phyloP scores from a whole-genome alignment of 2,797 vertebrate genomes.

The Hephaestus fuliginosus region DNA sequence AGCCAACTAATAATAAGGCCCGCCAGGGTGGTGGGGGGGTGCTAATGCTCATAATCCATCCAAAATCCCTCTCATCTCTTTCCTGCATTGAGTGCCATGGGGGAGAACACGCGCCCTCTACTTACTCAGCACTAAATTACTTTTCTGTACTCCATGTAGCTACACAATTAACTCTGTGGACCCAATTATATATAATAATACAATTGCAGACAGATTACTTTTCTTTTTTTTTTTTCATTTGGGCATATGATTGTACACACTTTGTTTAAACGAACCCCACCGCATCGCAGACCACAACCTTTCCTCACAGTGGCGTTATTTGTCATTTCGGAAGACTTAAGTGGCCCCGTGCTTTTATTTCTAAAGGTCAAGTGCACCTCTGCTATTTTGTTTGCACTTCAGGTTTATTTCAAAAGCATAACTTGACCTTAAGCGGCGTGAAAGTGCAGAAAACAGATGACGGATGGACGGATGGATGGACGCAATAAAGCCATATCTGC shows the following conservation, averaged over 20 bases:
- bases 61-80: conserved; percentile 59
- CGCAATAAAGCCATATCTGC: neutral
- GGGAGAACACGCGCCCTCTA: conserved; percentile 27
- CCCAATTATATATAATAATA: conserved; percentile 26
- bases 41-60: conserved; percentile 59
- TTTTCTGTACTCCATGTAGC: conserved; percentile 37
- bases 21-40: neutral
- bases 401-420: conserved; percentile 3
- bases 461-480: neutral
- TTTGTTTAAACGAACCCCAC: conserved; percentile 4
- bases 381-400: neutral
- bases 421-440: neutral
- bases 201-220: conserved; percentile 4
- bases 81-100: conserved; percentile 43
- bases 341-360: neutral
- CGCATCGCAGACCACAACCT: neutral
- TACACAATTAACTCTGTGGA: conserved; percentile 35
- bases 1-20: conserved; percentile 52
- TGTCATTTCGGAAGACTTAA: conserved; percentile 9
- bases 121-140: conserved; percentile 48
- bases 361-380: neutral
- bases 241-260: conserved; percentile 8
- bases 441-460: neutral
- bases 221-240: neutral
- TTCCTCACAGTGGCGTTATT: neutral